These are phyloP conservation scores for Euura saliciscinereae DNA, from an alignment of 1,140 invertebrate genomes.

Conservation along the genomic window DNA sequence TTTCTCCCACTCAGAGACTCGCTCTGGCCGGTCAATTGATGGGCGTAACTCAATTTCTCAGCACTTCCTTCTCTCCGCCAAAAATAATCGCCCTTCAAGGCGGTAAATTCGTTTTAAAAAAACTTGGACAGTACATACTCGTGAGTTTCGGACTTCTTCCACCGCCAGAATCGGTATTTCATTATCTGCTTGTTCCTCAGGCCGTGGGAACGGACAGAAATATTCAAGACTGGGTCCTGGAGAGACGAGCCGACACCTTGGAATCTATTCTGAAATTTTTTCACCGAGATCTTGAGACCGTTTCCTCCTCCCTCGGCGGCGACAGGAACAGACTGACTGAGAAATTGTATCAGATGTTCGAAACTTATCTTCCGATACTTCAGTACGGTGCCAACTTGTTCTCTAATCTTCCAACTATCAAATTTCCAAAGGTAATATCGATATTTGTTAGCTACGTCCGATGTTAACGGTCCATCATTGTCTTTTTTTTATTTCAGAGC, in stretches of 20 bases:
- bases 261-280: conserved; percentile 78
- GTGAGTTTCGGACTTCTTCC: conserved; percentile 58
- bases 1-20: conserved; percentile 78
- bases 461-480: conserved; percentile 7
- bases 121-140: conserved; percentile 78
- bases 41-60: conserved; percentile 79
- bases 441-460: conserved; percentile 13
- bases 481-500: conserved; percentile 64
- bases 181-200: conserved; percentile 52
- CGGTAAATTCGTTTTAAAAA: conserved; percentile 82
- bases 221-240: conserved; percentile 78
- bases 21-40: conserved; percentile 83
- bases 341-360: conserved; percentile 82
- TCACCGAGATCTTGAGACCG: conserved; percentile 75
- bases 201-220: conserved; percentile 85
- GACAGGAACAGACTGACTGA: conserved; percentile 71
- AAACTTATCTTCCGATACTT: conserved; percentile 82
- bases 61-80: conserved; percentile 74
- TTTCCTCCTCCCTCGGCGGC: conserved; percentile 66
- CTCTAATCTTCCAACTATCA: conserved; percentile 75
- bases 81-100: conserved; percentile 77
- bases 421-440: conserved; percentile 73
- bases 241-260: conserved; percentile 74
- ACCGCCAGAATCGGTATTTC: conserved; percentile 17
- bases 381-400: conserved; percentile 80